A percentile compares a stretch with the other conserved stretches of the same genome.
Evolutionary conservation across 2,888 invertebrate species (phyloP).

Genomic region (Leptarthrus brevirostris): DNA sequence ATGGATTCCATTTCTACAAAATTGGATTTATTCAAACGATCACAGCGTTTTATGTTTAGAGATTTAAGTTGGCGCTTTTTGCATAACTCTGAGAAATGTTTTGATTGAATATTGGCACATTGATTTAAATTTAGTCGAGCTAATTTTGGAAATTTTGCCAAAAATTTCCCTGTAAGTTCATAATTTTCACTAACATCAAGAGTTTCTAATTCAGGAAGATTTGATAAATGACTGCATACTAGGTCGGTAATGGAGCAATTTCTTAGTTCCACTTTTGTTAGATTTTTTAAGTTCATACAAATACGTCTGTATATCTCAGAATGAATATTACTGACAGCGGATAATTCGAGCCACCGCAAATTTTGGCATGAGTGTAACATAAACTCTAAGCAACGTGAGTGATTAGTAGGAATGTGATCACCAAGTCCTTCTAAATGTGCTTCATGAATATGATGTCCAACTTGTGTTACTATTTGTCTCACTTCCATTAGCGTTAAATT

Average conservation of each 20-base stretch:
- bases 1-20: background rate
- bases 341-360: conserved; percentile 46
- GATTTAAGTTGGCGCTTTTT: conserved; percentile 44
- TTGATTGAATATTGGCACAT: conserved; percentile 50
- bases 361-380: conserved; percentile 50
- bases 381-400: conserved; percentile 50
- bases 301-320: conserved; percentile 15
- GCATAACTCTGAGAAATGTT: conserved; percentile 49
- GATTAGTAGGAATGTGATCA: background rate
- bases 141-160: conserved; percentile 46
- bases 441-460: conserved; percentile 46
- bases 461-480: conserved; percentile 29
- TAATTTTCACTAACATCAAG: conserved; percentile 51
- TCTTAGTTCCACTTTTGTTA: conserved; percentile 37
- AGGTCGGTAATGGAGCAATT: conserved; percentile 47
- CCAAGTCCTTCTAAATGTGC: background rate
- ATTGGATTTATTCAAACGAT: conserved; percentile 42
- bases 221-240: conserved; percentile 17
- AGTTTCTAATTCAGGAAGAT: conserved; percentile 29
- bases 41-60: conserved; percentile 52
- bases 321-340: conserved; percentile 12
- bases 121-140: conserved; percentile 48
- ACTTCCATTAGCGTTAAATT: conserved; percentile 51
- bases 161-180: conserved; percentile 50
- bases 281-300: conserved; percentile 32